Conservation (phyloP, 1,140 invertebrate species). For the Phortica variegata region DNA sequence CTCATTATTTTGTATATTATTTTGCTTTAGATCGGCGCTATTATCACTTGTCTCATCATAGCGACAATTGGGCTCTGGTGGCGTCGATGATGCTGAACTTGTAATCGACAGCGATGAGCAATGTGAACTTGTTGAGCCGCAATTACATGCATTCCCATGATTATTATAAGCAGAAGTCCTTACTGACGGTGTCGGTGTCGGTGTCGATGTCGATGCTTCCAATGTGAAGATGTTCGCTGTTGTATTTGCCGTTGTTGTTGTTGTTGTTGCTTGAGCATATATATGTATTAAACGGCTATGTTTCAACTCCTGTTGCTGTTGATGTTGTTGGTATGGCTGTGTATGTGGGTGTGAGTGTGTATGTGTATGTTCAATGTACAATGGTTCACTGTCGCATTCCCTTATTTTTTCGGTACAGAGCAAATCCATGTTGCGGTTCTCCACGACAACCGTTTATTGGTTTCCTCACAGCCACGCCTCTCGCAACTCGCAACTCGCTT, state of each 20-base stretch:
- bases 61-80: conserved; percentile 5
- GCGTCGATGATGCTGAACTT: conserved; percentile 7
- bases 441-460: background rate
- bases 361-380: conserved; percentile 10
- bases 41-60: conserved; percentile 14
- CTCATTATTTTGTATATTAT: conserved; percentile 4
- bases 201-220: conserved; percentile 12
- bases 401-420: conserved; percentile 32
- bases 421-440: conserved; percentile 28
- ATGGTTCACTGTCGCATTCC: conserved; percentile 9
- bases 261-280: background rate
- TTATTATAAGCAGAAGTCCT: background rate
- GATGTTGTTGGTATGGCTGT: conserved; percentile 3
- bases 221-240: background rate
- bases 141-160: no score
- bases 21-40: conserved; percentile 5
- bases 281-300: no score
- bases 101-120: conserved; percentile 15
- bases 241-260: background rate
- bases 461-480: no score
- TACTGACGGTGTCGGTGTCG: conserved; percentile 1
- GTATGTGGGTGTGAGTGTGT: conserved; percentile 1
- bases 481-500: no score
- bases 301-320: background rate
- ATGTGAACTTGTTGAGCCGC: conserved; percentile 9